Conservation (phyloP, 2,888 invertebrate genomes). For the Globia sparganii region DNA sequence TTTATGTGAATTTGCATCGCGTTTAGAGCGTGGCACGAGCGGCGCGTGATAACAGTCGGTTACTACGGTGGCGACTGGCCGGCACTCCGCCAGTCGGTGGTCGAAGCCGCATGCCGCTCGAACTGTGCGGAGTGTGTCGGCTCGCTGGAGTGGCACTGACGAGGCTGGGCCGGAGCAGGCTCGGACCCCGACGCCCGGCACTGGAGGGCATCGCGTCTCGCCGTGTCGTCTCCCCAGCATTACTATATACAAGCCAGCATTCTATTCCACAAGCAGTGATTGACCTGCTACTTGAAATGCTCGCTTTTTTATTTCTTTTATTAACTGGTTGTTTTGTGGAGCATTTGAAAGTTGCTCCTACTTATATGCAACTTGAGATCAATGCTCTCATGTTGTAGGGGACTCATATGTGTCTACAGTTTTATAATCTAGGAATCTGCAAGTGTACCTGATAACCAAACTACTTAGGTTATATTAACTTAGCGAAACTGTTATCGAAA, state of each 20-base stretch:
- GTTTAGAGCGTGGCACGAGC: conserved; percentile 51
- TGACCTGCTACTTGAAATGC: conserved; percentile 30
- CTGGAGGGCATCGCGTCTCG: background rate
- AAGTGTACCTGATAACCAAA: background rate
- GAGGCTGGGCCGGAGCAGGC: conserved; percentile 18
- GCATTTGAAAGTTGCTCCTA: conserved; percentile 26
- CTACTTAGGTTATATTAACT: too few relatives aligned
- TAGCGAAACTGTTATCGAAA: background rate
- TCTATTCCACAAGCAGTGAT: conserved; percentile 21
- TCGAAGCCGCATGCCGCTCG: conserved; percentile 29
- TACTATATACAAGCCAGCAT: conserved; percentile 19
- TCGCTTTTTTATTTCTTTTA: conserved; percentile 22
- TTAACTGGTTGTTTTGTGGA: conserved; percentile 40
- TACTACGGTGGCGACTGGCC: conserved; percentile 60
- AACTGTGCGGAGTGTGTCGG: conserved; percentile 9
- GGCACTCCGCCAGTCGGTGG: conserved; percentile 29
- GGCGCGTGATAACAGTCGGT: conserved; percentile 61
- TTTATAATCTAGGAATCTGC: background rate
- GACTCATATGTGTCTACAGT: background rate
- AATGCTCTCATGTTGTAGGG: conserved; percentile 3
- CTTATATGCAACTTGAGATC: conserved; percentile 8
- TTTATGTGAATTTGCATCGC: conserved; percentile 62
- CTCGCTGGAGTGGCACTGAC: conserved; percentile 30
- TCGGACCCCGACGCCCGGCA: conserved; percentile 4
- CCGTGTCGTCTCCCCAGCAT: conserved; percentile 3